Base-by-base conservation (phyloP, 2,888 invertebrate genomes). In the Rugalucina vietnamica region DNA sequence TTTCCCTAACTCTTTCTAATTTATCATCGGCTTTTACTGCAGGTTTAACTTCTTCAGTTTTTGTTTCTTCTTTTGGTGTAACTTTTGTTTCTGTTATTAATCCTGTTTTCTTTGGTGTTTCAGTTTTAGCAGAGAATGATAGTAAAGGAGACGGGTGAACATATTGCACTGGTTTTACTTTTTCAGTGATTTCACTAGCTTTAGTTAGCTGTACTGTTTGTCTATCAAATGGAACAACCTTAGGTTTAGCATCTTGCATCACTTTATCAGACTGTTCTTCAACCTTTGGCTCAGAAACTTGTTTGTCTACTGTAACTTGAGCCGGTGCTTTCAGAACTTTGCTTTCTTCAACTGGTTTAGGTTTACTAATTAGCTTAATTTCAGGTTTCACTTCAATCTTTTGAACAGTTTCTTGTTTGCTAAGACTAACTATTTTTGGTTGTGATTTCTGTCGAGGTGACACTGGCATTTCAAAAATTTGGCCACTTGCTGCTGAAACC, bases 401-500 rank as follows among this genome's bases (percentile, higher is more conserved):
- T 24, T 37, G 43, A 8, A 54, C 29, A 74, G 50, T 14, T 18
- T 65, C 65, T 34, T 65, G 27, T 65, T 27, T 29, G 1, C 49
- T 37, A 3, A n/a, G n/a, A 50, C 32, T 50, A 27, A 54, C 29
- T 14, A 74, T 34, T 34, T 50, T 34, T 32, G 76, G 57, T 36
- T 69, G 77, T 70, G 65, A 37, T 49, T 70, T 77, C 50, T 70
- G 69, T 32, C 69, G n/a, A 70, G 77, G 70, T 32, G 86, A 86
- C 32, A 71, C 37, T 70, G 81, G 87, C 4, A 85, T 73, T 69
- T 87, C 87, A 29, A 65, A 54, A n/a, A 70, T 70, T 54, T 80
- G 72, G 21, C 85, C 87, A 65, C 79, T 49, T 0, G 87, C 87
- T 50, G 71, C 54, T 29, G 85, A 85, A 27, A 85, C 81, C 37